Percentiles rank a stretch among this genome's conserved stretches.
These are phyloP conservation scores for Caenorhabditis sp. DNA, from an alignment of 2,888 invertebrate species.

Conservation along the genomic window DNA sequence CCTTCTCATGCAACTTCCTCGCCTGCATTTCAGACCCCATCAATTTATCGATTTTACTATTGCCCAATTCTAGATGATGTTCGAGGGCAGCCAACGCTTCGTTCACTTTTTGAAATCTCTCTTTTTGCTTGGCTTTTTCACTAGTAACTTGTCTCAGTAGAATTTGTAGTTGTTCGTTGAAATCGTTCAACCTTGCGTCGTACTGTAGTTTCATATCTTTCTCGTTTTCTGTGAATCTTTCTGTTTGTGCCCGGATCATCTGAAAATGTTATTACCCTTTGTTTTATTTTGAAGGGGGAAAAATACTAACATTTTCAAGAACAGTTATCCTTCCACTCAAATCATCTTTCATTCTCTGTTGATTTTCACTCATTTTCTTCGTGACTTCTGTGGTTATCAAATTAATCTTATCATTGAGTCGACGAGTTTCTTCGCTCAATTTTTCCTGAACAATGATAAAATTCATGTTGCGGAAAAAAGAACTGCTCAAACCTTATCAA, in stretches of 20 bases:
- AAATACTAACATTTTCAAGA: conserved; percentile 45
- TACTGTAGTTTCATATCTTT: conserved; percentile 47
- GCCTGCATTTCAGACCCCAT: conserved; percentile 52
- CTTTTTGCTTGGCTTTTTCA: conserved; percentile 65
- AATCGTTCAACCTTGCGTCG: conserved; percentile 45
- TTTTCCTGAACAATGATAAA: conserved; percentile 39
- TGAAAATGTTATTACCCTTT: conserved; percentile 14
- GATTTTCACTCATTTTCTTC: conserved; percentile 55
- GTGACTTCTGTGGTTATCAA: conserved; percentile 64
- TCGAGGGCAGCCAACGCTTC: conserved; percentile 67
- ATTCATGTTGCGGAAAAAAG: not conserved
- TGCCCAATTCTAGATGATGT: conserved; percentile 65
- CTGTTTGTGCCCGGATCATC: conserved; percentile 58
- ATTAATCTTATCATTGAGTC: conserved; percentile 65
- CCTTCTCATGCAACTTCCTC: conserved; percentile 68
- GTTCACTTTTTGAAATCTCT: conserved; percentile 66
- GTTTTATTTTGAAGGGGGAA: not conserved
- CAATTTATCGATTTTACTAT: conserved; percentile 67
- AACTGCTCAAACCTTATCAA: conserved; percentile 49
- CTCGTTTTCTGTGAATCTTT: conserved; percentile 52
- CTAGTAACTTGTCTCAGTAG: conserved; percentile 43
- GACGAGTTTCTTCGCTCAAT: conserved; percentile 61
- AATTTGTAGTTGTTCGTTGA: conserved; percentile 52
- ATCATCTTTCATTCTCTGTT: conserved; percentile 62
- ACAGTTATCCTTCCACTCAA: conserved; percentile 37